Percentiles rank a stretch among this genome's conserved stretches.
These are phyloP conservation scores for Phylloscopus trochiloides DNA, from an alignment of 2,113 vertebrate species.

Conservation along the genomic window DNA sequence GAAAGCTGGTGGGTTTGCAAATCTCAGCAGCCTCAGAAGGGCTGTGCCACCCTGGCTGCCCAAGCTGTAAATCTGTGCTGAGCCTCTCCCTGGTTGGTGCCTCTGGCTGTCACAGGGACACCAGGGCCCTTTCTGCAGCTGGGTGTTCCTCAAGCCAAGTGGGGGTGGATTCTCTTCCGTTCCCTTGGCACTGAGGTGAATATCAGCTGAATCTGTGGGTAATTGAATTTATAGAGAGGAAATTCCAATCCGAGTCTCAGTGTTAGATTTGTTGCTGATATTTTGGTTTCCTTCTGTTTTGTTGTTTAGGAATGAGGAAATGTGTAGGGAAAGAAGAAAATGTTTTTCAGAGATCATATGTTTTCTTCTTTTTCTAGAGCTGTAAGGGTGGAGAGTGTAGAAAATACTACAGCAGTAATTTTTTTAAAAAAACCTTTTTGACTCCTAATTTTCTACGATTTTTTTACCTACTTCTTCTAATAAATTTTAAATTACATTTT, in stretches of 20 bases:
- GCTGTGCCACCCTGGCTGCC: not conserved
- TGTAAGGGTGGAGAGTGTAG: not conserved
- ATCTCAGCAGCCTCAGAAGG: not conserved
- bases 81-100: not conserved
- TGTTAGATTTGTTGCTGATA: not conserved
- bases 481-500: not conserved
- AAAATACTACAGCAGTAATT: not conserved
- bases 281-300: not conserved
- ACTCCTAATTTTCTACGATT: accelerated
- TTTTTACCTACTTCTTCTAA: not conserved
- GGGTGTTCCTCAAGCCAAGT: not conserved
- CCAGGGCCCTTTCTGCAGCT: not conserved
- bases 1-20: not conserved
- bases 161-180: not conserved
- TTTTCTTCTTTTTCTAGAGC: not conserved
- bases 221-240: not conserved
- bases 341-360: not conserved
- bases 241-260: not conserved
- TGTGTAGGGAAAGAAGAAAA: not conserved
- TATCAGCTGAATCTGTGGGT: not conserved
- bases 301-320: not conserved
- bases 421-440: not conserved
- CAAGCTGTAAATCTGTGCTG: not conserved
- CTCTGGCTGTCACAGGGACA: not conserved
- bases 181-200: not conserved